phyloP scores from a whole-genome alignment of 2,113 vertebrate species.

The Periophthalmodon schlosseri region DNA sequence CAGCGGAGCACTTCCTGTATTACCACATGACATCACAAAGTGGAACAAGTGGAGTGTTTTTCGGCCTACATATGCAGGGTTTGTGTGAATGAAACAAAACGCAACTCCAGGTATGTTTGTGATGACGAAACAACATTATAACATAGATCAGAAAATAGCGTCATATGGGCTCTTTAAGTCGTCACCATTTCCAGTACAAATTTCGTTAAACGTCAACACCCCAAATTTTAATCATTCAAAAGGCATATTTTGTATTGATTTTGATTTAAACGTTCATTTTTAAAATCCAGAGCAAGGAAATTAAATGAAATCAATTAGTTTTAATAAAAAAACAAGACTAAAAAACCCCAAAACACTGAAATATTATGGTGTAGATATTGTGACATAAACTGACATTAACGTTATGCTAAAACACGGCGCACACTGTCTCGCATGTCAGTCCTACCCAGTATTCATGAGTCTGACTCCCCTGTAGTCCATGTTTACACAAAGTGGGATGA shows the following conservation, averaged over 20 bases:
- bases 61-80: too few species aligned
- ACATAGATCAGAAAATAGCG: too few species aligned
- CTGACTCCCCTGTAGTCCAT: conserved; percentile 8
- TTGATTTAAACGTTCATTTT: neutral
- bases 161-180: too few species aligned
- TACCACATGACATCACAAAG: too few species aligned
- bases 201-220: too few species aligned
- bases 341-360: neutral
- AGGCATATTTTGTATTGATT: neutral
- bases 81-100: too few species aligned
- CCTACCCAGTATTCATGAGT: neutral
- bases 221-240: neutral
- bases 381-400: neutral
- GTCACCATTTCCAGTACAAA: too few species aligned
- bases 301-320: too few species aligned
- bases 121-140: too few species aligned
- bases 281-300: neutral
- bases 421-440: neutral
- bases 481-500: conserved; percentile 51
- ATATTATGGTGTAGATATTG: neutral
- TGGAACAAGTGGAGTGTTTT: too few species aligned
- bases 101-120: too few species aligned
- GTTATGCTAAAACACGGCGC: conserved; percentile 22
- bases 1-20: too few species aligned
- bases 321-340: neutral